Conservation (phyloP, 2,888 invertebrate species). For the Blastobasis lacticolella region DNA sequence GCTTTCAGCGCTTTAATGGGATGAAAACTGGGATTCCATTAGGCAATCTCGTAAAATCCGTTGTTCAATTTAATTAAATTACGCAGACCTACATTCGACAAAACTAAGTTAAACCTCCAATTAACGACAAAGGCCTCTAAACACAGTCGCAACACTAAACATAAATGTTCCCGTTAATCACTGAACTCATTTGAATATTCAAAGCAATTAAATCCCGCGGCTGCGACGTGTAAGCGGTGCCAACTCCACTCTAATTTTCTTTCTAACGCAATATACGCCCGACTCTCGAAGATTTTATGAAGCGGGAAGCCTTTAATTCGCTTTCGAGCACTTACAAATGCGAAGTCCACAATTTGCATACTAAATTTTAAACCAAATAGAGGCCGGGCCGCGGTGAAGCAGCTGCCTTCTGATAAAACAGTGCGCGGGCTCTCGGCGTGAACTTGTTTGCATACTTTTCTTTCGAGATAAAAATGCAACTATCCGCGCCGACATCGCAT, state of each 20-base stretch:
- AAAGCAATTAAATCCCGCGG: slow-evolving; percentile 32
- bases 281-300: slow-evolving; percentile 38
- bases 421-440: slow-evolving; percentile 27
- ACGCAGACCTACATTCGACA: slow-evolving; percentile 14
- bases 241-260: slow-evolving; percentile 31
- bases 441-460: slow-evolving; percentile 45
- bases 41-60: slow-evolving; percentile 6
- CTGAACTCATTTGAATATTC: slow-evolving; percentile 49
- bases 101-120: slow-evolving; percentile 32
- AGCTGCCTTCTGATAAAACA: slow-evolving; percentile 43
- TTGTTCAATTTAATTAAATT: slow-evolving; percentile 19
- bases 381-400: slow-evolving; percentile 28
- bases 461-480: slow-evolving; percentile 40
- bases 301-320: slow-evolving; percentile 41
- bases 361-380: slow-evolving; percentile 57
- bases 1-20: neutral
- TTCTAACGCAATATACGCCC: slow-evolving; percentile 35
- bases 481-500: slow-evolving; percentile 30
- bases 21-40: slow-evolving; percentile 1
- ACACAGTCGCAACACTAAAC: slow-evolving; percentile 31
- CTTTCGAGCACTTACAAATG: slow-evolving; percentile 43
- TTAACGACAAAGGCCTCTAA: slow-evolving; percentile 27
- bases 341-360: slow-evolving; percentile 52
- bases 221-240: slow-evolving; percentile 19
- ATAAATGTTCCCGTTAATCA: slow-evolving; percentile 38